Conservation (phyloP, 2,797 vertebrate species). For the Lophius americanus region DNA sequence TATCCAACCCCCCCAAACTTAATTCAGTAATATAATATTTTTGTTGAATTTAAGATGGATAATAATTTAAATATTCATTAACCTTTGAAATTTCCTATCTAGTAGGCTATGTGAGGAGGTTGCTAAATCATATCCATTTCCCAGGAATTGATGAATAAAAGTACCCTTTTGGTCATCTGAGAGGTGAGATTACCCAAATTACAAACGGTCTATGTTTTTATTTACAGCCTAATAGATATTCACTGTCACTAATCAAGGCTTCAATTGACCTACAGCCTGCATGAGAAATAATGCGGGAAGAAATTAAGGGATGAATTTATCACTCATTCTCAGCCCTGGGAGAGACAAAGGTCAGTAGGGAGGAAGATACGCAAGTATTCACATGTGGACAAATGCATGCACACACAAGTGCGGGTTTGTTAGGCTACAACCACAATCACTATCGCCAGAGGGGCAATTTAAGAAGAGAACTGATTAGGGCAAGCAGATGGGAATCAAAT, state of each 20-base stretch:
- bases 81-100: too few species aligned
- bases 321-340: slow-evolving; percentile 78
- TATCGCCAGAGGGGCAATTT: slow-evolving; percentile 78
- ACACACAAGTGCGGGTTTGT: slow-evolving; percentile 14
- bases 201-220: slow-evolving; percentile 75
- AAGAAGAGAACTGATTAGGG: slow-evolving; percentile 73
- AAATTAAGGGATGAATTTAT: slow-evolving; percentile 87
- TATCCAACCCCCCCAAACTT: too few species aligned
- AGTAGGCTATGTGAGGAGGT: neutral
- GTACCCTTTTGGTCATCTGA: slow-evolving; percentile 33
- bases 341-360: slow-evolving; percentile 35
- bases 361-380: slow-evolving; percentile 29
- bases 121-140: slow-evolving; percentile 24
- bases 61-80: too few species aligned
- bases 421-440: slow-evolving; percentile 64
- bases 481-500: slow-evolving; percentile 72
- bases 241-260: slow-evolving; percentile 83
- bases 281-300: slow-evolving; percentile 83
- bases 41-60: too few species aligned
- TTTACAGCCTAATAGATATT: slow-evolving; percentile 87
- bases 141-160: slow-evolving; percentile 28
- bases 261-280: slow-evolving; percentile 86
- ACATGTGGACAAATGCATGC: slow-evolving; percentile 7
- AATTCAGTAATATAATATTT: too few species aligned
- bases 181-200: slow-evolving; percentile 46